A percentile compares a stretch with the other conserved stretches of the same genome.
Evolutionary conservation across 1,140 invertebrate species (phyloP).

Genomic region (Trichomalopsis sarcophagae): DNA sequence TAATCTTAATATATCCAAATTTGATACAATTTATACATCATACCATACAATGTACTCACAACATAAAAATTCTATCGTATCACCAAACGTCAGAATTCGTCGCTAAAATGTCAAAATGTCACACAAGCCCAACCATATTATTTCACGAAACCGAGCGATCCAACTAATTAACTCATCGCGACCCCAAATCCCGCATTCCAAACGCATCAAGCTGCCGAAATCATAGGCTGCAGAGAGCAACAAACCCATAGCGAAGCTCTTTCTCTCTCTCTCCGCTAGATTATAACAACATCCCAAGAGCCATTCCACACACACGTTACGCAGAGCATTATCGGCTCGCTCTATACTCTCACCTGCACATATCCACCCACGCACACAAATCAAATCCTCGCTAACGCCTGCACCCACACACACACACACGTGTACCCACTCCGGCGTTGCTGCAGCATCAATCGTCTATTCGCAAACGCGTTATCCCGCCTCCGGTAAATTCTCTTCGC

Average conservation of each 20-base stretch:
- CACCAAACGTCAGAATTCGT: no score
- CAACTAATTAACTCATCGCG: no score
- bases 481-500: background rate
- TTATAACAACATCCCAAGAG: background rate
- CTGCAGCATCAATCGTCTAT: slow-evolving; percentile 4
- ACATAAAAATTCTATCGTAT: no score
- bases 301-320: background rate
- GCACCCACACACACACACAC: background rate
- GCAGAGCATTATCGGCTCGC: background rate
- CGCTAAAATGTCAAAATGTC: no score
- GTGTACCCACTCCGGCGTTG: no score
- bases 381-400: slow-evolving; percentile 15
- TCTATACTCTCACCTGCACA: background rate
- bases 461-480: background rate
- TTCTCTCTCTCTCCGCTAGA: background rate
- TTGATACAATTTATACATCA: no score
- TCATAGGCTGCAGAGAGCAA: background rate
- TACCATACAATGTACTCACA: no score
- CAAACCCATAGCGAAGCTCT: background rate
- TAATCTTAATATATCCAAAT: no score
- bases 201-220: background rate
- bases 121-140: no score
- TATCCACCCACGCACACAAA: background rate
- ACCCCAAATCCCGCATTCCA: no score
- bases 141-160: no score